Evolutionary conservation across 1,140 invertebrate species (phyloP), one percentile per base, ranked within the genome.

Genomic region (Latrodectus geometricus): DNA sequence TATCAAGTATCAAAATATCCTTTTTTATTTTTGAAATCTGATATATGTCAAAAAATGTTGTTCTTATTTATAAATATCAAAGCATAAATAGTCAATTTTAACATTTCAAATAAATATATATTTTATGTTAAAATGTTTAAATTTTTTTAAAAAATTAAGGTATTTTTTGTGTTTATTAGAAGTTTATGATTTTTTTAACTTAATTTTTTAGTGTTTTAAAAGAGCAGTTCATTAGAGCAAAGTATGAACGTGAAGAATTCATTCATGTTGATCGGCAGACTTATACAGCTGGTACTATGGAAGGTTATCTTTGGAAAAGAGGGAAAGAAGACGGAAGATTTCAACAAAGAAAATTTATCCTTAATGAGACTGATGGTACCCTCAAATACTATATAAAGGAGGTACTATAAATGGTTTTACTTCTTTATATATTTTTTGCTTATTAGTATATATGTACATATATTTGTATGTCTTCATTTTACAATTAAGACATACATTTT

Each of bases 221-320:
- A 81, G 96, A 97, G 90, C 96, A 98, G 90, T 98, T 96, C 95
- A 97, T 98, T 86, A 93, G 94, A 89, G 96, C 96, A 8, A 98
- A 97, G 91, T 98, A 98, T 91, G 93, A 96, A 91, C 92, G 96
- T 68, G 94, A 96, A 92, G 97, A 97, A 90, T 97, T 98, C 91
- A 94, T 94, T 84, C 93, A 95, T 90, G 93, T 94, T 21, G 90
- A 91, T 3, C 93, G 95, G 72, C 94, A 95, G 89, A 93, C 93
- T 85, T 97, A 97, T 90, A 93, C 95, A 12, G 94, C 93, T 50
- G 95, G 95, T 17, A 92, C 93, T 54, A 96, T 96, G 94, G 95
- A 96, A 91, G 96, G 96, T 2, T 95, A 95, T 90, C 91, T 98
- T 70, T 96, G 96, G 95, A 98, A 98, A 91, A 92, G 95, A 86